Evolutionary conservation across 2,113 vertebrate species (phyloP), one percentile per base, ranked within the genome.

Genomic region (Rhegmatorhina hoffmannsi): DNA sequence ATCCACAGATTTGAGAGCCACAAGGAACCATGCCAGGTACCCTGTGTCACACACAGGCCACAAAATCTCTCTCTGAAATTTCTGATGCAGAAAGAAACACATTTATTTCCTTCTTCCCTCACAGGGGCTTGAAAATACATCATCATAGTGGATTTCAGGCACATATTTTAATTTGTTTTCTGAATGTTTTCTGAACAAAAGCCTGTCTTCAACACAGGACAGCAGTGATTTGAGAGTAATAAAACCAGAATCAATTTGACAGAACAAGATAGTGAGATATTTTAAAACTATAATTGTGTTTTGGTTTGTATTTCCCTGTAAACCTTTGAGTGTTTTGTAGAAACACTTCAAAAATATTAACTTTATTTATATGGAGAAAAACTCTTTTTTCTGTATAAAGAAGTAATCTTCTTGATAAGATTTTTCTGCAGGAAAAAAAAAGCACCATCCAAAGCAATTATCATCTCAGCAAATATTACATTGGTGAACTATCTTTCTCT

Each of bases 1-100:
- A 44, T 33, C 28, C 0, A 2, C 40, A 13, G 38, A 44, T 26
- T 28, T 63, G 53, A 75, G 23, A 79, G 66, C 25, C 36, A 53
- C 0, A 0, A 50, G 34, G 52, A 69, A 17, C 14, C 0, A 1
- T 50, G 44, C 11, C 58, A 56, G 19, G 46, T 60, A 38, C 26
- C 21, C 53, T 64, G 28, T 15, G 34, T 43, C 47, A 78, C 62
- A 63, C 6, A 70, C 0, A 0, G 64, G 47, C 10, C 38, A 53
- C 0, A 2, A 78, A 87, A 82, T 69, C 49, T 69, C 73, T 47
- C 29, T 53, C 74, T 58, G 62, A 85, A 76, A 55, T 29, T 79
- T 69, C 81, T 82, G 25, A 34, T 1, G 0, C 33, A 14, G 31
- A 49, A 13, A 84, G 43, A 63, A 89, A 13, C 15, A 36, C 19